Evolutionary conservation across 2,797 vertebrate genomes (phyloP).

Genomic region (Lophius americanus): DNA sequence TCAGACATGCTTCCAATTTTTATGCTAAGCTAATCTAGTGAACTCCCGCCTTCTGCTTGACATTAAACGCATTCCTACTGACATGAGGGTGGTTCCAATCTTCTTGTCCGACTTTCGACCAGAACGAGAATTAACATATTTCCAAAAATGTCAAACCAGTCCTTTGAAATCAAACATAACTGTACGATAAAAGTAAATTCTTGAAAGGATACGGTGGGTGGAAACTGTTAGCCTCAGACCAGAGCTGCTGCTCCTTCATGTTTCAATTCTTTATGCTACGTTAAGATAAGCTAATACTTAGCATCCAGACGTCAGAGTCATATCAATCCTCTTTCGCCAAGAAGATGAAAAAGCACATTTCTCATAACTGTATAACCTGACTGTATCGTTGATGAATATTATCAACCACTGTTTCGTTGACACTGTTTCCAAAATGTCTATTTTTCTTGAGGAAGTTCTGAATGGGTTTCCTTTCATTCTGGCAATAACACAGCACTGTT

Average conservation of each 20-base stretch:
- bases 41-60: background rate
- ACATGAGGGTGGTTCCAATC: background rate
- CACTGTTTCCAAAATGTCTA: conserved; percentile 3
- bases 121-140: background rate
- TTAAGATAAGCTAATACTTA: conserved; percentile 1
- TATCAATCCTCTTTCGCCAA: background rate
- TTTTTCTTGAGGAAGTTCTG: conserved; percentile 11
- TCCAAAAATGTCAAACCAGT: background rate
- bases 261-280: conserved; percentile 5
- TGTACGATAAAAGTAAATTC: background rate
- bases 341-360: too few species aligned
- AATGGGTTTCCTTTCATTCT: conserved; percentile 20
- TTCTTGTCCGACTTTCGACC: background rate
- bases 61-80: background rate
- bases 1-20: background rate
- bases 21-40: background rate
- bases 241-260: background rate
- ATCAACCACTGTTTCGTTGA: background rate
- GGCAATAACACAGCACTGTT: conserved; percentile 15
- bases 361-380: too few species aligned
- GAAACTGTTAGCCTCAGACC: too few species aligned
- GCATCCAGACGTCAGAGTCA: background rate
- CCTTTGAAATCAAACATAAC: background rate
- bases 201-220: background rate
- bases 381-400: background rate